Percentiles rank a stretch among this genome's conserved stretches.
These are phyloP conservation scores for Cossypha polioptera DNA, from an alignment of 2,797 vertebrate species.

Conservation along the genomic window DNA sequence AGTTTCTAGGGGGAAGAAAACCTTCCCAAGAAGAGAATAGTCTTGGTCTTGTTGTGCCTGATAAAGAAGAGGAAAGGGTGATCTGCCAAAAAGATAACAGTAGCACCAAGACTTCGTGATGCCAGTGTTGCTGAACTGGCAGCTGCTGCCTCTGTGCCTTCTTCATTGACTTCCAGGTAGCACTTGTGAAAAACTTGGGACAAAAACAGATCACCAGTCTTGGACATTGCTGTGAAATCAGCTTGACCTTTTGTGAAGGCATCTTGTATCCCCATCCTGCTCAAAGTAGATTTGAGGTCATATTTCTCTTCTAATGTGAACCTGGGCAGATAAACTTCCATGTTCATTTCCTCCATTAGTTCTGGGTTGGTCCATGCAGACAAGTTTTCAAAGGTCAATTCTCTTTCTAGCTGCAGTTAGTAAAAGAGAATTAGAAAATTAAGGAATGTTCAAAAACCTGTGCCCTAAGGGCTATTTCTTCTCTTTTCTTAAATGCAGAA, in stretches of 20 bases:
- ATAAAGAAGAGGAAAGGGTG: constrained; percentile 80
- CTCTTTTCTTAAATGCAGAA: neutral
- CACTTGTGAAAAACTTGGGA: constrained; percentile 89
- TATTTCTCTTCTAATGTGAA: constrained; percentile 85
- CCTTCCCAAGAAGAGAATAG: constrained; percentile 72
- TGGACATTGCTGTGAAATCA: constrained; percentile 87
- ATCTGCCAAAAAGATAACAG: constrained; percentile 70
- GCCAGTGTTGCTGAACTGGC: constrained; percentile 74
- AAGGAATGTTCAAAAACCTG: neutral
- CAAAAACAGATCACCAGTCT: constrained; percentile 74
- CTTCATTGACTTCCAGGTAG: constrained; percentile 88
- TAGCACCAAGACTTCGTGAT: constrained; percentile 65
- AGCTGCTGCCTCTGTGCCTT: constrained; percentile 88
- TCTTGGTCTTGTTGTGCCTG: constrained; percentile 62
- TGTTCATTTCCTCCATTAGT: constrained; percentile 74
- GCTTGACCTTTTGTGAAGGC: constrained; percentile 76
- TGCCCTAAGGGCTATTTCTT: neutral
- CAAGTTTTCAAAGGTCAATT: constrained; percentile 82
- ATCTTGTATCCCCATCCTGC: constrained; percentile 85
- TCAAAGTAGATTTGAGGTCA: constrained; percentile 79
- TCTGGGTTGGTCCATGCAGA: constrained; percentile 81
- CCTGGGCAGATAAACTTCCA: constrained; percentile 80
- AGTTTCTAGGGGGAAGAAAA: constrained; percentile 68
- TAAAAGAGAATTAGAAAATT: neutral
- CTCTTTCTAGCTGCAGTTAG: constrained; percentile 79